These are phyloP conservation scores for Pipra filicauda DNA, from an alignment of 2,113 vertebrate species.

Conservation along the genomic window DNA sequence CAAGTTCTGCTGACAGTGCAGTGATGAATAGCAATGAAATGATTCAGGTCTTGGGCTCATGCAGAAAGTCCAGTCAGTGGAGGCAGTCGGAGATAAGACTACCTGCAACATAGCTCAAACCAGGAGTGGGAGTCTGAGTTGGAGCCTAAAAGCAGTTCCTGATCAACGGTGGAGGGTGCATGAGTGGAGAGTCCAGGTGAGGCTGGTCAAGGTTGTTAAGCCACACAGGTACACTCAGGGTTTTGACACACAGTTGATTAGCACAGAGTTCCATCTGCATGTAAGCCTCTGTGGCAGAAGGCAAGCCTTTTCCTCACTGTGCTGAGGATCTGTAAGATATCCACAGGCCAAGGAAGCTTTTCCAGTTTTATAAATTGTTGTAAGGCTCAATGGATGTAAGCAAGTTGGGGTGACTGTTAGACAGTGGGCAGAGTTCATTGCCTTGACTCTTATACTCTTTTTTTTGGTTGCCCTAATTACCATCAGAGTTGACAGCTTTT, in stretches of 20 bases:
- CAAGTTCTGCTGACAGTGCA: not conserved
- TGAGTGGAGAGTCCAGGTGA: not conserved
- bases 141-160: not conserved
- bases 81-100: not conserved
- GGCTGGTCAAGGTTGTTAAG: not conserved
- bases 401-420: not conserved
- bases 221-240: not conserved
- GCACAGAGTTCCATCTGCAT: no score
- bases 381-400: not conserved
- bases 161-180: not conserved
- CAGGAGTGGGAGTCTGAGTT: fast-evolving
- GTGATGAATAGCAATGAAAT: not conserved
- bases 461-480: not conserved
- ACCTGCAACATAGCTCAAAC: not conserved
- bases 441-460: not conserved
- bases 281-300: not conserved
- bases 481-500: not conserved
- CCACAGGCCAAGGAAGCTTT: not conserved
- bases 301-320: not conserved
- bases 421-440: not conserved
- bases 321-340: not conserved
- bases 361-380: not conserved
- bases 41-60: not conserved
- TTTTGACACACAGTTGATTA: not conserved
- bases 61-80: not conserved